phyloP scores from a whole-genome alignment of 2,888 invertebrate genomes.

The Mayetiola destructor region DNA sequence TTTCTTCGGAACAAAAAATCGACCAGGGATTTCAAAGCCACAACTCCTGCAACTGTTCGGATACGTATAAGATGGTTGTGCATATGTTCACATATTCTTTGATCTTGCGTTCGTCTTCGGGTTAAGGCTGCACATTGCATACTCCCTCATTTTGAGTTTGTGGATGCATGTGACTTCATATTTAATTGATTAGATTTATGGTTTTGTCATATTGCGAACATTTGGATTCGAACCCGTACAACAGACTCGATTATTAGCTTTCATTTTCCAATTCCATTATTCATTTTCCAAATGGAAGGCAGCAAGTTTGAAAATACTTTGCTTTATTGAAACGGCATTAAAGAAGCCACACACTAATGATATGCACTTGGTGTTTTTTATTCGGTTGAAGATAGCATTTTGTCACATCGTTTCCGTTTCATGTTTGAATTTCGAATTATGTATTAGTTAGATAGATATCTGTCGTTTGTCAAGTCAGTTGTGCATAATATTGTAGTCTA shows the following conservation, averaged over 20 bases:
- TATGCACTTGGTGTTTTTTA: conserved; percentile 1
- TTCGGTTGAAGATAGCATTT: not conserved
- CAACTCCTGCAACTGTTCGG: too few species aligned
- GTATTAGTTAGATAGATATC: not conserved
- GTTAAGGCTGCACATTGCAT: too few species aligned
- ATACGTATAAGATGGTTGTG: too few species aligned
- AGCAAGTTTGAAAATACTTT: not conserved
- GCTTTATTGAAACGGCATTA: conserved; percentile 6
- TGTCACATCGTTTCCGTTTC: not conserved
- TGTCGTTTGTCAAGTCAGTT: too few species aligned
- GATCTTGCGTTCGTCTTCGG: conserved; percentile 6
- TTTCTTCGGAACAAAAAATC: too few species aligned
- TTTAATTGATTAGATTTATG: conserved; percentile 12
- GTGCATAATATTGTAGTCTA: too few species aligned
- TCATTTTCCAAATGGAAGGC: conserved; percentile 8
- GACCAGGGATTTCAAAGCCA: too few species aligned
- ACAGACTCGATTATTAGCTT: not conserved
- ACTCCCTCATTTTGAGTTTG: not conserved
- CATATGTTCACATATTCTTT: not conserved
- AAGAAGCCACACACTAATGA: conserved; percentile 8
- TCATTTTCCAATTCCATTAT: not conserved
- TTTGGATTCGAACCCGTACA: not conserved
- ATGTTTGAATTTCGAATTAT: not conserved
- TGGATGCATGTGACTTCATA: not conserved
- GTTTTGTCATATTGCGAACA: not conserved